A percentile compares a stretch with the other conserved stretches of the same genome.
These are phyloP conservation scores for Loripinus fragilis DNA, from an alignment of 2,888 invertebrate genomes.

Conservation along the genomic window DNA sequence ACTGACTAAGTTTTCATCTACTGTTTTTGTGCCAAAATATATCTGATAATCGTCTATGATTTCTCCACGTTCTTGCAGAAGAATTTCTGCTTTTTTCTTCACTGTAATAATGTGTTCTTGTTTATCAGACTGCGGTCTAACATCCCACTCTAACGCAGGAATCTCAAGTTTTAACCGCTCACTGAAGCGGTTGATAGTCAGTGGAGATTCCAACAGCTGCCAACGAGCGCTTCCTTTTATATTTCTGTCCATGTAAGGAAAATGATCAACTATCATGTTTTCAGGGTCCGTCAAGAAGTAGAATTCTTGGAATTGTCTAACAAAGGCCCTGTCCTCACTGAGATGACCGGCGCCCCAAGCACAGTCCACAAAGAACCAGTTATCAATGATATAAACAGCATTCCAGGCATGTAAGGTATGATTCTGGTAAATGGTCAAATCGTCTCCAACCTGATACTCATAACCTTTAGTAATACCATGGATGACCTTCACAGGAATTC, in stretches of 20 bases:
- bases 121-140: conserved; percentile 56
- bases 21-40: conserved; percentile 47
- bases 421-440: conserved; percentile 55
- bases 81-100: conserved; percentile 43
- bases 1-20: conserved; percentile 43
- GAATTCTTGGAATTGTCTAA: conserved; percentile 65
- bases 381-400: conserved; percentile 59
- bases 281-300: conserved; percentile 75
- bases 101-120: conserved; percentile 58
- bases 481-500: conserved; percentile 62
- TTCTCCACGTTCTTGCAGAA: conserved; percentile 41
- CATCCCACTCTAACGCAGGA: conserved; percentile 56
- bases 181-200: conserved; percentile 59
- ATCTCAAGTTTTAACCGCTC: conserved; percentile 57
- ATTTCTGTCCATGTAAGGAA: conserved; percentile 65
- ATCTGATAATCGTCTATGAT: conserved; percentile 54
- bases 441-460: conserved; percentile 59
- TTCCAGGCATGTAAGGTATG: conserved; percentile 65
- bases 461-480: conserved; percentile 63
- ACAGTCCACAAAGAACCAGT: conserved; percentile 68
- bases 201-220: conserved; percentile 68
- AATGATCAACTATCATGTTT: conserved; percentile 67
- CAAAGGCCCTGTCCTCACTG: conserved; percentile 47
- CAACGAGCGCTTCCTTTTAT: conserved; percentile 55
- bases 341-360: conserved; percentile 65